These are phyloP conservation scores for Drosophila ananassae DNA, from an alignment of 1,140 invertebrate genomes.

Conservation along the genomic window DNA sequence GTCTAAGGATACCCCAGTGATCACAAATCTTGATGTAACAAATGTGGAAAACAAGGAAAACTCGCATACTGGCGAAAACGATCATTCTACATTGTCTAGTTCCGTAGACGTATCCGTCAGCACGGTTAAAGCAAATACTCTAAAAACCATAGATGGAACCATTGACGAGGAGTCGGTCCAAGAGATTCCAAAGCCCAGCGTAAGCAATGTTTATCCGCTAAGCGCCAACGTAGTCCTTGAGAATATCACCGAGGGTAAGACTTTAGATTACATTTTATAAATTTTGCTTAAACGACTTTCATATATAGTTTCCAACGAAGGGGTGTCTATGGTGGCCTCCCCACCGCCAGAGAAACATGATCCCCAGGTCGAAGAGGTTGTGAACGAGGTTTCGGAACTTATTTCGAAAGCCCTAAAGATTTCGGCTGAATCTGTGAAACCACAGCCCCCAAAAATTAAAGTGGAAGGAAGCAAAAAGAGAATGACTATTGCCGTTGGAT, in stretches of 20 bases:
- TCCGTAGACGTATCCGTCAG: slow-evolving; percentile 49
- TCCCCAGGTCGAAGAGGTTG: slow-evolving; percentile 25
- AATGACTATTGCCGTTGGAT: slow-evolving; percentile 7
- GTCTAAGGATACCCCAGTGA: slow-evolving; percentile 38
- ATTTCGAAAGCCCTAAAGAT: slow-evolving; percentile 67
- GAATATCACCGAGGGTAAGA: slow-evolving; percentile 66
- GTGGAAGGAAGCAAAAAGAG: slow-evolving; percentile 19
- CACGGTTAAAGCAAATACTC: slow-evolving; percentile 63
- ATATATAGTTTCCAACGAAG: slow-evolving; percentile 60
- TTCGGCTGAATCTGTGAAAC: slow-evolving; percentile 27
- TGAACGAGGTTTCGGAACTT: slow-evolving; percentile 61
- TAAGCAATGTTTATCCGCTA: slow-evolving; percentile 59
- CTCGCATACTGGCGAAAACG: slow-evolving; percentile 37
- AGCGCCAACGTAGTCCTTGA: slow-evolving; percentile 60
- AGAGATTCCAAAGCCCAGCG: slow-evolving; percentile 34
- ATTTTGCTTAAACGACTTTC: background rate
- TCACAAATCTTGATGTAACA: background rate
- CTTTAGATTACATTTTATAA: background rate
- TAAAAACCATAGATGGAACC: slow-evolving; percentile 43
- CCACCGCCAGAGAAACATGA: slow-evolving; percentile 8
- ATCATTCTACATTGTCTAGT: slow-evolving; percentile 58
- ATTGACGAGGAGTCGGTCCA: slow-evolving; percentile 43
- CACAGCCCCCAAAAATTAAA: slow-evolving; percentile 9
- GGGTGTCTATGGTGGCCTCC: slow-evolving; percentile 24
- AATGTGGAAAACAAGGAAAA: slow-evolving; percentile 66